Conservation (phyloP, 2,797 vertebrate genomes). For the Mormyrops attenuatus region DNA sequence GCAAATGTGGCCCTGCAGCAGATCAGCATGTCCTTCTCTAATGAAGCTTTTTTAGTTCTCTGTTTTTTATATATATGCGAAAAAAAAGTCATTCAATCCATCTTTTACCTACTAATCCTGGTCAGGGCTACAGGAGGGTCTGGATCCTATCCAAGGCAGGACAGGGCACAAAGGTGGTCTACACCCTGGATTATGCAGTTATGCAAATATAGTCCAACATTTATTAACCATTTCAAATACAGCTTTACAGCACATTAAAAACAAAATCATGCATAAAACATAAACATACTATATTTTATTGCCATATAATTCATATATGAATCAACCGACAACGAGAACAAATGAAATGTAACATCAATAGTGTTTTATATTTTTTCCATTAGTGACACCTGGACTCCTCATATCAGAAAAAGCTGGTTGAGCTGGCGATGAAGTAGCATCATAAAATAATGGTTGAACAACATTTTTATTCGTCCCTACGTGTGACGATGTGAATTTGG, state of each 20-base stretch:
- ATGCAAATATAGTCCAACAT: neutral
- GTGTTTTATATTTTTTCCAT: neutral
- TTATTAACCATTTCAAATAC: slow-evolving; percentile 7
- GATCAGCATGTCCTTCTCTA: neutral
- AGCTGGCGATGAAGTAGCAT: neutral
- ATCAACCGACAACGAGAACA: neutral
- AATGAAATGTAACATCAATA: neutral
- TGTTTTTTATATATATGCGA: neutral
- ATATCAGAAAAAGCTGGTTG: neutral
- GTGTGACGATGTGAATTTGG: neutral
- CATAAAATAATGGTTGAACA: neutral
- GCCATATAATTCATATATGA: neutral
- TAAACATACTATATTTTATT: neutral
- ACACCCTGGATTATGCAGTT: neutral
- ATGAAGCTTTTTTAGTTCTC: neutral
- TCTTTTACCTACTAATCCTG: neutral
- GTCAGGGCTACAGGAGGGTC: neutral
- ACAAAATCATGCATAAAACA: neutral
- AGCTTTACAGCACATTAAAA: neutral
- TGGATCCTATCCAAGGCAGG: neutral
- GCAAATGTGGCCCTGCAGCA: neutral
- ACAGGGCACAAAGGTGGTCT: neutral
- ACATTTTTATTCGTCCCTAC: neutral
- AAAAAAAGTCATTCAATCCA: neutral
- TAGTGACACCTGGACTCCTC: neutral